Percentiles rank a stretch among this genome's conserved stretches.
phyloP scores from a whole-genome alignment of 2,888 invertebrate genomes.

The Xestia sexstrigata region DNA sequence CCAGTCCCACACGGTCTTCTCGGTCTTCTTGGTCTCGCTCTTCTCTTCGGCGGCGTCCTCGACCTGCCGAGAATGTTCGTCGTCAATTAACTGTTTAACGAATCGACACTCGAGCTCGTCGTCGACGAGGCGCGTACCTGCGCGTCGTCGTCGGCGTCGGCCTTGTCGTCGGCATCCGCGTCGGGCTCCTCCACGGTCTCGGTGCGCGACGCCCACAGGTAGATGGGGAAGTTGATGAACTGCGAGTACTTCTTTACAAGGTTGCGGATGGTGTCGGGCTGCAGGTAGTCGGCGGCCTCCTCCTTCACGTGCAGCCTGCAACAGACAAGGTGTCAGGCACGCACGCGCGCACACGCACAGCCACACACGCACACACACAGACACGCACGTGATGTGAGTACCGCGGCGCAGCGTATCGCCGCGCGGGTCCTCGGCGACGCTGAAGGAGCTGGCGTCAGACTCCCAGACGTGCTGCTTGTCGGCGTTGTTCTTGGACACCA shows the following conservation, averaged over 20 bases:
- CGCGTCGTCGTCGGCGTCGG: constrained; percentile 86
- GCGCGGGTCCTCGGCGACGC: constrained; percentile 97
- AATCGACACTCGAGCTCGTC: neutral
- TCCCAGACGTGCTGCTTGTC: constrained; percentile 99
- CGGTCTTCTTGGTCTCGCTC: constrained; percentile 94
- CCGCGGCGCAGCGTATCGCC: constrained; percentile 98
- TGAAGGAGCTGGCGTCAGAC: constrained; percentile 97
- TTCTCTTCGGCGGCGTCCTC: constrained; percentile 93
- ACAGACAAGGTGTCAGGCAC: neutral
- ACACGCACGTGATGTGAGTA: constrained; percentile 93
- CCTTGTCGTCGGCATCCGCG: constrained; percentile 58
- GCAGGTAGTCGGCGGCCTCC: constrained; percentile 98
- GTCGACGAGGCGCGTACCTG: constrained; percentile 82
- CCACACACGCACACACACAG: too few relatives aligned
- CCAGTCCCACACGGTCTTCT: constrained; percentile 99
- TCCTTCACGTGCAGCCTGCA: constrained; percentile 97
- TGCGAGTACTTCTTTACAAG: constrained; percentile 99
- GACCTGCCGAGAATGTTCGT: constrained; percentile 82
- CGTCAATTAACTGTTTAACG: neutral
- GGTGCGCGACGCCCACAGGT: constrained; percentile 95
- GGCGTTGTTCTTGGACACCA: constrained; percentile 98
- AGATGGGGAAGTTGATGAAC: constrained; percentile 99
- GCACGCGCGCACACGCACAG: too few relatives aligned
- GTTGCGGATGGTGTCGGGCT: constrained; percentile 96
- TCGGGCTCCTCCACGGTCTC: constrained; percentile 67